Conservation (phyloP, 1,140 invertebrate genomes). For the Rhynchophorus ferrugineus region DNA sequence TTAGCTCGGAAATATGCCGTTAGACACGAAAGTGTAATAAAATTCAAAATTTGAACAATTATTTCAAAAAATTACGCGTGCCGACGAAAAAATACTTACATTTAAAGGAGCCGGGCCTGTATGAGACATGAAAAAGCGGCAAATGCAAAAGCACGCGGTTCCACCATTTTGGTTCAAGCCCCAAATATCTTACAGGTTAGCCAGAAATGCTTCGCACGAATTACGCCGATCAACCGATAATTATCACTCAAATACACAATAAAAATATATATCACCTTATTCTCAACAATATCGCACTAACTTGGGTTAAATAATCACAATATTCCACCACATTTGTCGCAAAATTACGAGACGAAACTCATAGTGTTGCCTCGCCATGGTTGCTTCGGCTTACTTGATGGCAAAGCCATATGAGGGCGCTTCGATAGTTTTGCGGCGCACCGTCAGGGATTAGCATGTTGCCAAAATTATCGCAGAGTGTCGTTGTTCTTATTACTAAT, state of each 20-base stretch:
- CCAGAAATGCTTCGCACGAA: conserved; percentile 32
- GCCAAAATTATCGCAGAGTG: not conserved
- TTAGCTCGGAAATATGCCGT: not conserved
- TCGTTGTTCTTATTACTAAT: no score
- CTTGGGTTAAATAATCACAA: not conserved
- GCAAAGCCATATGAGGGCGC: conserved; percentile 29
- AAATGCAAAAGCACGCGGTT: conserved; percentile 36
- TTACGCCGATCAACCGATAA: not conserved
- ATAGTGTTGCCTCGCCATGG: conserved; percentile 27
- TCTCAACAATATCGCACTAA: not conserved
- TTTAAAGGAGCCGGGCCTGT: not conserved
- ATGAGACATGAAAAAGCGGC: conserved; percentile 25
- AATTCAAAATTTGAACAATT: not conserved
- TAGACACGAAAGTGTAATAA: not conserved
- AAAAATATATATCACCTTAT: conserved; percentile 11
- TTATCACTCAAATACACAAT: conserved; percentile 2
- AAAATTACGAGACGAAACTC: conserved; percentile 24
- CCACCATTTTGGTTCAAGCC: conserved; percentile 38
- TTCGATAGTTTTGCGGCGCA: conserved; percentile 16
- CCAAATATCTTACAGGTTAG: conserved; percentile 36
- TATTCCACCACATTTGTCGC: conserved; percentile 17
- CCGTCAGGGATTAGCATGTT: conserved; percentile 8
- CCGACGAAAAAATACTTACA: conserved; percentile 4
- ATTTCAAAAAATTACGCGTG: not conserved
- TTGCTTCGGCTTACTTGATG: conserved; percentile 26